Evolutionary conservation across 2,113 vertebrate genomes (phyloP), one percentile per base, ranked within the genome.

Genomic region (Oceanites oceanicus): DNA sequence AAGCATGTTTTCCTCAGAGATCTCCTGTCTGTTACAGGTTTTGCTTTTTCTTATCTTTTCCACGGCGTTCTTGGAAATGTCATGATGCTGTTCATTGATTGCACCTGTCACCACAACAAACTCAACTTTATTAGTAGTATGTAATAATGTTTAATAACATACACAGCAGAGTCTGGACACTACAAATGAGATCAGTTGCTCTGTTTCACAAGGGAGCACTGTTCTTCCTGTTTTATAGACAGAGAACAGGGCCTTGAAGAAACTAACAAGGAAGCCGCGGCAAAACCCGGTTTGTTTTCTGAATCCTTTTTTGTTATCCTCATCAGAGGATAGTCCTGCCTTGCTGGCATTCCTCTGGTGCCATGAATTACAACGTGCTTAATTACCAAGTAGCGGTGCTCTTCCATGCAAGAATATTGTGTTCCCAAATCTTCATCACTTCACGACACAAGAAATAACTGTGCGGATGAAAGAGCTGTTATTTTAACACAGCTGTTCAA

Each of bases 331-430:
- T 30, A 89, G 18, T 90, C 66, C 34, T 79, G 71, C 66, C 40
- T 91, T 56, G 49, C 74, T 93, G 73, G 30, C 49, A 79, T 90
- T 94, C 38, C 42, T 91, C 85, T 76, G 63, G 36, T 82, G 49
- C 49, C 0, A 0, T 62, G 77, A 81, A 83, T 94, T 70, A 79
- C 45, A 68, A 36, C 1, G 4, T 82, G 27, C 53, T 94, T 96
- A 91, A 93, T 88, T 95, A 85, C 66, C 32, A 82, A 91, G 67
- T 61, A 87, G 53, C 23, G 1, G 27, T 72, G n/a, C 93, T 96
- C 62, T 75, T 96, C 62, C n/a, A 19, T 87, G 74, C 40, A 87
- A 79, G 87, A 91, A 96, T 96, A 82, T 95, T 96, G 93, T 95
- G 87, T 96, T 94, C 87, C 50, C 27, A 79, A 67, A 58, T 65